Percentiles rank a stretch among this genome's conserved stretches.
Evolutionary conservation across 53 echinoderm and acorn worm species (phyloP).

Genomic region (Mesocentrotus franciscanus): DNA sequence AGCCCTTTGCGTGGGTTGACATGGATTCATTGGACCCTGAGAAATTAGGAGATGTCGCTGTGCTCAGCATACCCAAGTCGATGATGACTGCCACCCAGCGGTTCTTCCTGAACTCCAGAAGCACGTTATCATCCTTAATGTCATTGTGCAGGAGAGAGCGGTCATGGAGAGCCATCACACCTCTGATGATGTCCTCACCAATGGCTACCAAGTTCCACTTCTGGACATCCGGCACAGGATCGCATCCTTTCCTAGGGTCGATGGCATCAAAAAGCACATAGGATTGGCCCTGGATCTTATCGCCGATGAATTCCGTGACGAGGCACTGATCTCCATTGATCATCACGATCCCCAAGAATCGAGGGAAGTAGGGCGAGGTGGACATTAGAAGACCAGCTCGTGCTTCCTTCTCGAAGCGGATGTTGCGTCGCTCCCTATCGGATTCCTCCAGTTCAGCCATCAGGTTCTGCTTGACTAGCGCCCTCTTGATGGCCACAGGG

Average conservation of each 20-base stretch:
- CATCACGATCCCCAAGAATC: neutral
- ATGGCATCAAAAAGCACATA: neutral
- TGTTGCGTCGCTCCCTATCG: too few relatives aligned
- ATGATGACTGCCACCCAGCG: too few relatives aligned
- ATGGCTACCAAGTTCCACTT: conserved; percentile 38
- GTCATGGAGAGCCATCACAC: conserved; percentile 1
- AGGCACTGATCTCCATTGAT: neutral
- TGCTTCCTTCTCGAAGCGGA: too few relatives aligned
- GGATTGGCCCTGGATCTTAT: neutral
- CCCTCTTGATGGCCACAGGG: too few relatives aligned
- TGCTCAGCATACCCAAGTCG: too few relatives aligned
- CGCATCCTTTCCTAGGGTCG: too few relatives aligned
- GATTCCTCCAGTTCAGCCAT: too few relatives aligned
- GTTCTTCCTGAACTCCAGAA: conserved; percentile 27
- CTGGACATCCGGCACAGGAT: neutral
- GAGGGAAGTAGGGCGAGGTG: conserved; percentile 26
- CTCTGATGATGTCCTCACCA: conserved; percentile 16
- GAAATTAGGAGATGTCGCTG: too few relatives aligned
- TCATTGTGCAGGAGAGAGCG: conserved; percentile 47
- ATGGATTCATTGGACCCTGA: too few relatives aligned
- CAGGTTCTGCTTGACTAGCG: too few relatives aligned
- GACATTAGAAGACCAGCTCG: too few relatives aligned
- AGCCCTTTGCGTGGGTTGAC: too few relatives aligned
- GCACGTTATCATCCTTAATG: conserved; percentile 50
- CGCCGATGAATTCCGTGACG: conserved; percentile 53